Percentiles rank a stretch among this genome's conserved stretches.
These are phyloP conservation scores for Colistium nudipinnis DNA, from an alignment of 2,113 vertebrate species.

Conservation along the genomic window DNA sequence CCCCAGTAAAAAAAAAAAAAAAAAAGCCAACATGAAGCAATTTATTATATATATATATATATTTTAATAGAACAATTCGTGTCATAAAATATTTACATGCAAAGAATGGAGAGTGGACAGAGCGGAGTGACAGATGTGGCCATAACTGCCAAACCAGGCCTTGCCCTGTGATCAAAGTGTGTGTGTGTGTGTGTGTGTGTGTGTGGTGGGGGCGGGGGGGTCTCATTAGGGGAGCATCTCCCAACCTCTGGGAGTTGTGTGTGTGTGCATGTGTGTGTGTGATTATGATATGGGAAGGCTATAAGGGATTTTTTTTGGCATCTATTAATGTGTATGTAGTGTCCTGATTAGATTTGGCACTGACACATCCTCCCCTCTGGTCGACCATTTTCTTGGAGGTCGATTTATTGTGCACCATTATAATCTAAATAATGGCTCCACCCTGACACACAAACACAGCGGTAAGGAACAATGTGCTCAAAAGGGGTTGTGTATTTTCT, in stretches of 20 bases:
- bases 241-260: neutral
- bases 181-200: slow-evolving; percentile 51
- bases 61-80: slow-evolving; percentile 74
- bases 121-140: slow-evolving; percentile 65
- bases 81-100: slow-evolving; percentile 79
- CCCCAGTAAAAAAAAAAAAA: slow-evolving; percentile 44
- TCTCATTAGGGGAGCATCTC: slow-evolving; percentile 52
- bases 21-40: slow-evolving; percentile 48
- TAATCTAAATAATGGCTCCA: slow-evolving; percentile 34
- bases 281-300: slow-evolving; percentile 32
- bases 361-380: slow-evolving; percentile 38
- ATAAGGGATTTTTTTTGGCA: slow-evolving; percentile 46
- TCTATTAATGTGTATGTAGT: slow-evolving; percentile 40
- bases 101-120: slow-evolving; percentile 55
- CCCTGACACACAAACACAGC: neutral
- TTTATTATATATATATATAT: slow-evolving; percentile 64
- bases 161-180: slow-evolving; percentile 65
- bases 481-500: slow-evolving; percentile 19
- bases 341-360: slow-evolving; percentile 66
- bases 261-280: slow-evolving; percentile 2
- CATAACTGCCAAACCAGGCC: slow-evolving; percentile 61
- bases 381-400: slow-evolving; percentile 54
- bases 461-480: neutral
- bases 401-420: slow-evolving; percentile 48
- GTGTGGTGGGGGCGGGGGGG: slow-evolving; percentile 47